phyloP scores from a whole-genome alignment of 2,797 vertebrate genomes.

The Salmo trutta region DNA sequence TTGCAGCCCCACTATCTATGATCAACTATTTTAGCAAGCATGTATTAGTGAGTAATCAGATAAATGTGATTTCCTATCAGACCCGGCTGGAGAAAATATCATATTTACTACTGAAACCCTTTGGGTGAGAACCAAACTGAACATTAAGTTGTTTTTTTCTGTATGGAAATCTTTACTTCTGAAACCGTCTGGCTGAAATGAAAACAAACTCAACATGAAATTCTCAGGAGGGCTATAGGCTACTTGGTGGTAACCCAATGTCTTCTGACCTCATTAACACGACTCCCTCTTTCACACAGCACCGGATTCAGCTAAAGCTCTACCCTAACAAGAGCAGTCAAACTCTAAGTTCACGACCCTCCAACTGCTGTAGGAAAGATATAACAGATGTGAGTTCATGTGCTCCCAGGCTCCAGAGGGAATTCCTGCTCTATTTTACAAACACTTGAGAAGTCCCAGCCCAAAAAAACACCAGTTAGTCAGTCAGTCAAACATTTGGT shows the following conservation, averaged over 20 bases:
- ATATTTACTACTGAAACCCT: neutral
- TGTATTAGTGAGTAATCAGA: too few relatives aligned
- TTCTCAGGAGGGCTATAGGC: neutral
- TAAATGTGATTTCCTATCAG: too few relatives aligned
- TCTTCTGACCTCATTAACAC: neutral
- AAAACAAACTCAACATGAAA: neutral
- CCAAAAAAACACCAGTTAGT: neutral
- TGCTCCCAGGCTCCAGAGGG: neutral
- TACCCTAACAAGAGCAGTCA: conserved; percentile 17
- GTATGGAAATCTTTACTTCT: too few relatives aligned
- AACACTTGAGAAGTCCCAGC: neutral
- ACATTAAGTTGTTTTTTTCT: too few relatives aligned
- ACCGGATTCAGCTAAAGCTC: conserved; percentile 14
- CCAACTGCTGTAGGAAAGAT: conserved; percentile 6
- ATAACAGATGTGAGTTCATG: neutral
- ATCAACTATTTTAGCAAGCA: too few relatives aligned
- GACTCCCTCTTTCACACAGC: conserved; percentile 4
- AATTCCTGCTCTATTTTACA: neutral
- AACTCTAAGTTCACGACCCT: conserved; percentile 30
- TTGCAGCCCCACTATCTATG: too few relatives aligned
- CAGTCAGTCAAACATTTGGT: conserved; percentile 18
- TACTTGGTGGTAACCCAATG: conserved; percentile 1
- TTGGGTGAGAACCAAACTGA: neutral
- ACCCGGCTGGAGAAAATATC: neutral
- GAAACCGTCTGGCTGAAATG: neutral